Evolutionary conservation across 2,113 vertebrate species (phyloP).

Genomic region (Gyps fulvus): DNA sequence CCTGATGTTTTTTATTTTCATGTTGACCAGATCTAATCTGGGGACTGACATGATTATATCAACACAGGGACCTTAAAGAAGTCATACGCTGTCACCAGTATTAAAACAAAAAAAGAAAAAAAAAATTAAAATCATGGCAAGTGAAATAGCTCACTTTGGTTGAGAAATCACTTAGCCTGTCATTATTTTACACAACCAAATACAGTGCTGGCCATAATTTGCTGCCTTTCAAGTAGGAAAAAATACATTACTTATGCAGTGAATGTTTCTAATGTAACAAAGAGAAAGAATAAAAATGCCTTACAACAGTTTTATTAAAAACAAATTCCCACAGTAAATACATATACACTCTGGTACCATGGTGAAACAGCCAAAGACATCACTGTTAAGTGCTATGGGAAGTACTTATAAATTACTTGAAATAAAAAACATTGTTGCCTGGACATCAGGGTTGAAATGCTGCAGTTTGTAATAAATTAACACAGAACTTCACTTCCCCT

Average conservation of each 20-base stretch:
- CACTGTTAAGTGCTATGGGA: conserved; percentile 81
- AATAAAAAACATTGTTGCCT: conserved; percentile 92
- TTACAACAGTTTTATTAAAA: conserved; percentile 85
- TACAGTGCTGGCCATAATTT: conserved; percentile 69
- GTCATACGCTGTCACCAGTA: neutral
- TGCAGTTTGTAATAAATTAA: conserved; percentile 95
- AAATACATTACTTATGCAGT: conserved; percentile 81
- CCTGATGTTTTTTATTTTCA: neutral
- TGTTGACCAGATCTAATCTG: neutral
- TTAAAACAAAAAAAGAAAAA: neutral
- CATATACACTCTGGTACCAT: conserved; percentile 77
- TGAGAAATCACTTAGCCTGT: conserved; percentile 43
- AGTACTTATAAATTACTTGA: conserved; percentile 87
- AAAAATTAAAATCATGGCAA: neutral
- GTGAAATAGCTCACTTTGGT: conserved; percentile 51
- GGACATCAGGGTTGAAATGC: conserved; percentile 93
- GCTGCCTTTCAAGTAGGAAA: conserved; percentile 71
- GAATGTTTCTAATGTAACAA: conserved; percentile 81
- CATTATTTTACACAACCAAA: conserved; percentile 42
- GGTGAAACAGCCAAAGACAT: conserved; percentile 76
- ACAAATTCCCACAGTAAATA: conserved; percentile 89
- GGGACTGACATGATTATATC: neutral
- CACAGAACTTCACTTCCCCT: conserved; percentile 84
- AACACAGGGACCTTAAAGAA: neutral
- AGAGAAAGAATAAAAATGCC: conserved; percentile 82